These are phyloP conservation scores for Drosophila sordidapex DNA, from an alignment of 2,888 invertebrate species.

Conservation along the genomic window DNA sequence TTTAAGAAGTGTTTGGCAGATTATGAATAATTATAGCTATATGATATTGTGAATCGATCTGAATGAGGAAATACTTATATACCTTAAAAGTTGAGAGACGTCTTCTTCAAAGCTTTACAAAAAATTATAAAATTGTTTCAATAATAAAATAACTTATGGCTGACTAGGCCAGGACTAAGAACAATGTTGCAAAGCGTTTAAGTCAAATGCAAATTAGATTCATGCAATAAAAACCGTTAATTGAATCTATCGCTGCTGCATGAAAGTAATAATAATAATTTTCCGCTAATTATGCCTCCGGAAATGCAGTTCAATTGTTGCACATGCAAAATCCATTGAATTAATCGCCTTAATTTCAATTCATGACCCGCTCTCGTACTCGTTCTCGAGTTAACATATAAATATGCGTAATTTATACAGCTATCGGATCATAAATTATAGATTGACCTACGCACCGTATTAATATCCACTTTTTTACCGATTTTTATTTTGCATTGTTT, in stretches of 20 bases:
- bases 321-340: conserved; percentile 23
- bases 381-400: conserved; percentile 29
- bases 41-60: not conserved
- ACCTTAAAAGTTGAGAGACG: fast-evolving
- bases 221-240: conserved; percentile 1
- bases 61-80: not conserved
- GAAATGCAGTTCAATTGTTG: conserved; percentile 28
- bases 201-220: not conserved
- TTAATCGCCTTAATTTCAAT: conserved; percentile 39
- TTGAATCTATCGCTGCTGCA: conserved; percentile 9
- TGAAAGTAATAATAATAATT: conserved; percentile 6
- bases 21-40: not conserved
- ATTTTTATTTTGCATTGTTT: not conserved
- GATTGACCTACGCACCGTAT: conserved; percentile 19
- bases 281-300: conserved; percentile 30
- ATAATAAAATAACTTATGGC: not conserved
- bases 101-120: too few species aligned
- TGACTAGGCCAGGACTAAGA: not conserved
- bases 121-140: not conserved
- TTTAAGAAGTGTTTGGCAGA: not conserved
- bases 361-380: conserved; percentile 4
- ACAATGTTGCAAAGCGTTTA: not conserved
- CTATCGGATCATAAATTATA: conserved; percentile 28
- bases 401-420: conserved; percentile 32
- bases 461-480: conserved; percentile 2